phyloP scores from a whole-genome alignment of 1,140 invertebrate genomes.

The Trichogramma pretiosum region DNA sequence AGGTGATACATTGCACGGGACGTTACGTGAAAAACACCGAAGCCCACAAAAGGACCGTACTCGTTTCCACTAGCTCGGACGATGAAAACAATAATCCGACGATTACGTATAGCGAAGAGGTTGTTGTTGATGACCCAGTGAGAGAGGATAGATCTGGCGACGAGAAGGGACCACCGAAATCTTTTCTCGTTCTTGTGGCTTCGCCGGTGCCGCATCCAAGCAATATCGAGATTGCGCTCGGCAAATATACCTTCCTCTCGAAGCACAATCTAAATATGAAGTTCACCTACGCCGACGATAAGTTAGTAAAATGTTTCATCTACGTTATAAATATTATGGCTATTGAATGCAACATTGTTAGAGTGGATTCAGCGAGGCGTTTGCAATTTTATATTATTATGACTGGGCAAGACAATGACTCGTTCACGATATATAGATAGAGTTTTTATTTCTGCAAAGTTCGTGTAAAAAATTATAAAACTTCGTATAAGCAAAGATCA shows the following conservation, averaged over 20 bases:
- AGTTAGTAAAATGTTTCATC: conserved; percentile 52
- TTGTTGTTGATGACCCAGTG: too few species aligned
- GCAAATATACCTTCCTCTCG: conserved; percentile 79
- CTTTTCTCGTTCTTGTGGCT: conserved; percentile 68
- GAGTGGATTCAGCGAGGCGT: too few species aligned
- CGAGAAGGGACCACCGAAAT: conserved; percentile 28
- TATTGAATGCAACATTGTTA: background rate
- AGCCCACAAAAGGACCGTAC: background rate
- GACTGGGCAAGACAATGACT: too few species aligned
- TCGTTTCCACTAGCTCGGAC: conserved; percentile 9
- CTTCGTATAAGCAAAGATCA: too few species aligned
- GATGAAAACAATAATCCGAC: conserved; percentile 17
- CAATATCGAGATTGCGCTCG: conserved; percentile 83
- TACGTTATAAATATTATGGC: conserved; percentile 1
- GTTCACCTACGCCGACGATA: conserved; percentile 87
- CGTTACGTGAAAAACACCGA: conserved; percentile 49
- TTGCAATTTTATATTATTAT: too few species aligned
- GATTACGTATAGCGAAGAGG: conserved; percentile 8
- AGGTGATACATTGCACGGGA: conserved; percentile 85
- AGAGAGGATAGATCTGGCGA: too few species aligned
- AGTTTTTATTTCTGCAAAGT: too few species aligned
- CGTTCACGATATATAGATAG: too few species aligned
- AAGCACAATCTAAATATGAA: conserved; percentile 90
- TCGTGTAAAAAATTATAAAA: too few species aligned
- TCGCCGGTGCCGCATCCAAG: conserved; percentile 87